phyloP scores from a whole-genome alignment of 2,888 invertebrate genomes.

The Polymixis flavicincta region DNA sequence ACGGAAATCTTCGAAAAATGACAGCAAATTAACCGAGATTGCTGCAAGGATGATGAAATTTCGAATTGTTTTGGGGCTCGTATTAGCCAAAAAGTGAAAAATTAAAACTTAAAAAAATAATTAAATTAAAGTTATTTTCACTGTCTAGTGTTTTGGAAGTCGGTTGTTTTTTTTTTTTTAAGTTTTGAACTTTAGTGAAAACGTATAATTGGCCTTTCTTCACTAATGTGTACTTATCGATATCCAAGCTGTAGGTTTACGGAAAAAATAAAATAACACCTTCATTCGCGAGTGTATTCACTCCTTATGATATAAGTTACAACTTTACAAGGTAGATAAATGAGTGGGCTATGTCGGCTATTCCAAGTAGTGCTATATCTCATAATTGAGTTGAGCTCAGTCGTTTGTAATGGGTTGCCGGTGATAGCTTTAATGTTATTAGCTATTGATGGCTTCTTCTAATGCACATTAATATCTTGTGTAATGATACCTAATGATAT shows the following conservation, averaged over 20 bases:
- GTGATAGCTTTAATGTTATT: constrained; percentile 1
- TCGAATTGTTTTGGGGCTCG: too few species aligned
- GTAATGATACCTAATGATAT: neutral
- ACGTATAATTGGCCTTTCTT: too few species aligned
- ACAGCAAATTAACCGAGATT: too few species aligned
- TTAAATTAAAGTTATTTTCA: too few species aligned
- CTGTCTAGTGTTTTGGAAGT: too few species aligned
- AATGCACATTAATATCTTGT: constrained; percentile 4
- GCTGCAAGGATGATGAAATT: too few species aligned
- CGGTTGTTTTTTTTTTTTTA: too few species aligned
- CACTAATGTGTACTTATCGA: too few species aligned
- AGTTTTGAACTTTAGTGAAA: too few species aligned
- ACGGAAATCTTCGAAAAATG: too few species aligned
- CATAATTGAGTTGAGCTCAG: constrained; percentile 19
- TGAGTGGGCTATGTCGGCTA: constrained; percentile 14
- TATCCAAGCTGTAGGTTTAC: neutral
- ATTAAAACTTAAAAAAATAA: too few species aligned
- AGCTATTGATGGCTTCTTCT: constrained; percentile 20
- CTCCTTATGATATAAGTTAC: constrained; percentile 15
- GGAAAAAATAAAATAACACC: neutral
- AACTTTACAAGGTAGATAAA: constrained; percentile 26
- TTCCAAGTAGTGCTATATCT: constrained; percentile 10
- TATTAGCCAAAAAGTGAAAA: too few species aligned
- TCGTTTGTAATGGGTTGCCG: neutral
- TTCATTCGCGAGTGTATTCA: neutral